A percentile compares a stretch with the other conserved stretches of the same genome.
phyloP scores from a whole-genome alignment of 2,888 invertebrate genomes.

The Trachelus iudaicus region DNA sequence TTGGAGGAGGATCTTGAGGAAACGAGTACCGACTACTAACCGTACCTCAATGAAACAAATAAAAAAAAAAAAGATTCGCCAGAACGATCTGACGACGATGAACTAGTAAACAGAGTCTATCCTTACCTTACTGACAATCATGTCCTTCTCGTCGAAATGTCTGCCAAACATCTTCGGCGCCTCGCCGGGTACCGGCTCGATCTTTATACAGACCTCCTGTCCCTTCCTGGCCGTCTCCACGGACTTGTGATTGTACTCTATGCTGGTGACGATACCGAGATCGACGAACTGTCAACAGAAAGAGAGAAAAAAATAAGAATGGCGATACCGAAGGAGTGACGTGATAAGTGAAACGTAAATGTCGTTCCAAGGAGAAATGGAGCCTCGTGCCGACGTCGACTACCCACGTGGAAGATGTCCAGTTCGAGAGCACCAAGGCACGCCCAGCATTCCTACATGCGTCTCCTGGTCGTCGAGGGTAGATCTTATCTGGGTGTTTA shows the following conservation, averaged over 20 bases:
- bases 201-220: constrained; percentile 95
- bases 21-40: too few relatives aligned
- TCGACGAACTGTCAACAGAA: constrained; percentile 83
- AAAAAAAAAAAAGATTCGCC: too few relatives aligned
- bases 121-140: constrained; percentile 92
- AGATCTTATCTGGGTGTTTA: constrained; percentile 14
- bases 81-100: too few relatives aligned
- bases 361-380: constrained; percentile 12
- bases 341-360: constrained; percentile 9
- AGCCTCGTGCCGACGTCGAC: constrained; percentile 21
- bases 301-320: background rate
- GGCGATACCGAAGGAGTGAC: constrained; percentile 13
- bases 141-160: constrained; percentile 97
- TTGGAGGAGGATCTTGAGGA: too few relatives aligned
- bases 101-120: too few relatives aligned
- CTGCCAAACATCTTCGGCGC: constrained; percentile 98
- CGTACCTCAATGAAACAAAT: too few relatives aligned
- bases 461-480: constrained; percentile 5
- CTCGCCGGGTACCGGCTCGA: constrained; percentile 97
- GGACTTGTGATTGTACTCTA: constrained; percentile 95
- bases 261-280: constrained; percentile 92
- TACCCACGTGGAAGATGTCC: constrained; percentile 33
- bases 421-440: constrained; percentile 22
- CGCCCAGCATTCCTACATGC: constrained; percentile 30
- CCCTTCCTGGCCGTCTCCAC: constrained; percentile 96